Evolutionary conservation across 2,888 invertebrate genomes (phyloP), one percentile per base, ranked within the genome.

Genomic region (Xestobium rufovillosum): DNA sequence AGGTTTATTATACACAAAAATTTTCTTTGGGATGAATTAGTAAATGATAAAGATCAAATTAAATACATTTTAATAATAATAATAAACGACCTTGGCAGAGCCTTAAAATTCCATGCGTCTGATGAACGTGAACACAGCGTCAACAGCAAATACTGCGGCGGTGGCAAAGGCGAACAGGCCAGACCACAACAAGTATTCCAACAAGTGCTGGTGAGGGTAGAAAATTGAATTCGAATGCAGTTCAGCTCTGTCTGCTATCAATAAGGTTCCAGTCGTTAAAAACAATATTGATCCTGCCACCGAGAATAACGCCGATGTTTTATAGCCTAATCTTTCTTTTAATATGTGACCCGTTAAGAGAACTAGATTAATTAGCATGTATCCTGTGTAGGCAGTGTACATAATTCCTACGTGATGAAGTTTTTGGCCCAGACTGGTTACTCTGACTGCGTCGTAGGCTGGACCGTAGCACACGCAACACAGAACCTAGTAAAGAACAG

Each of bases 111-210:
- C 6, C 23, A 19, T 19, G 23, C 23, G n/a, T n/a, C n/a, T 66
- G 53, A 67, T 72, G 53, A 77, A 73, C 1, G 76, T 77, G 34
- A 79, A 60, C 53, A 75, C 68, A 16, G 78, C 72, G 54, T 82
- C 82, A 8, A 71, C 55, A 30, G 75, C 66, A 57, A 79, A 80
- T 8, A 78, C 70, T 1, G 67, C 59, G 0, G 73, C 74, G 51
- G 78, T 73, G 35, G 77, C 56, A 42, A 78, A 71, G 6, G 80
- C 71, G 50, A 80, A 77, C 19, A 79, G 70, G 14, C 77, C 75
- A 1, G 77, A 76, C 2, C 77, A 70, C 42, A 78, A 72, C 52
- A 82, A 67, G 63, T 81, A 75, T 50, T 79, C 78, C 65, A 79
- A 72, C 14, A 57, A 38, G 52, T 79, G 74, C 55, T 80, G 78